Percentiles rank a stretch among this genome's conserved stretches.
phyloP scores from a whole-genome alignment of 2,113 vertebrate genomes.

The Cyprinodon tularosa region DNA sequence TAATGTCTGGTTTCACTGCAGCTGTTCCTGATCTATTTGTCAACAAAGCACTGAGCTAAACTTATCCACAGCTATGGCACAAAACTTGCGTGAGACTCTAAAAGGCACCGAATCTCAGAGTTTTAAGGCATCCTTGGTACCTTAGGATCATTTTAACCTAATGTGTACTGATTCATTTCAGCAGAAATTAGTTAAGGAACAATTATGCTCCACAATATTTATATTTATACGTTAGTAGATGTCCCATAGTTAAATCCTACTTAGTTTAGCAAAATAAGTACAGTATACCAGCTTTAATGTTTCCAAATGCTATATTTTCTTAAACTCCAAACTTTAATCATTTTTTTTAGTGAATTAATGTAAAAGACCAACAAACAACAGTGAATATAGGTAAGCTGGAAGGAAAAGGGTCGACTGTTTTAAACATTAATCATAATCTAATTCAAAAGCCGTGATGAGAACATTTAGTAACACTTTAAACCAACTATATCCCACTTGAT shows the following conservation, averaged over 20 bases:
- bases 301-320: neutral
- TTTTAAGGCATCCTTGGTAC: neutral
- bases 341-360: neutral
- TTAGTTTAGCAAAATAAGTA: neutral
- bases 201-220: neutral
- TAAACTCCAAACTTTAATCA: neutral
- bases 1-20: conserved; percentile 1
- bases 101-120: neutral
- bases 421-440: no score
- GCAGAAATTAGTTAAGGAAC: neutral
- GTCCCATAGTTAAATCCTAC: neutral
- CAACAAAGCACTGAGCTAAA: neutral
- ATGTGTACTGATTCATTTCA: neutral
- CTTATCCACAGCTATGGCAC: neutral
- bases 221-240: neutral
- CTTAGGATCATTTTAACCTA: neutral
- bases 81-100: neutral
- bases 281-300: neutral
- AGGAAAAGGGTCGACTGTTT: no score
- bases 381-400: no score
- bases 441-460: no score
- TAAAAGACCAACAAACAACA: no score
- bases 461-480: no score
- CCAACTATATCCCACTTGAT: no score
- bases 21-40: neutral